These are phyloP conservation scores for Lasioglossum pauxillum DNA, from an alignment of 2,888 invertebrate species.

Conservation along the genomic window DNA sequence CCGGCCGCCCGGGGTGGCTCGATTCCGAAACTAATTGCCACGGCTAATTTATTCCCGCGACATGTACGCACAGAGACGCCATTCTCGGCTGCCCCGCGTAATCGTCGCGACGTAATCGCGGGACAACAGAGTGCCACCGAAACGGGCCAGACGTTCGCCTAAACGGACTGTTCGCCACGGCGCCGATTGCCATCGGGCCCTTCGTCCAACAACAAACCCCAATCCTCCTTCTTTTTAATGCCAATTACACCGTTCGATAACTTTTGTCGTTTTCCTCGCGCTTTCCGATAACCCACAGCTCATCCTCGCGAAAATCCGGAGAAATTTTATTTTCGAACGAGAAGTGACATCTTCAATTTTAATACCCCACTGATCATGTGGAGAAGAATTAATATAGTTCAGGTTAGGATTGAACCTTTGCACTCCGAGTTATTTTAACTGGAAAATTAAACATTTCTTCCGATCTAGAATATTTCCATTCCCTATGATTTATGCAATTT, in stretches of 20 bases:
- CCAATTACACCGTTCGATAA: not conserved
- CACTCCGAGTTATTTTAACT: no score
- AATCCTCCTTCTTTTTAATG: not conserved
- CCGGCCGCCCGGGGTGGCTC: conserved; percentile 83
- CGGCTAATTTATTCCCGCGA: conserved; percentile 83
- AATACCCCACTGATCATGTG: no score
- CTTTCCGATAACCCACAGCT: not conserved
- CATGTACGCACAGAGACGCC: conserved; percentile 78
- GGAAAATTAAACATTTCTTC: no score
- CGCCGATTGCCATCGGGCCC: conserved; percentile 39
- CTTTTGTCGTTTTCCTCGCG: not conserved
- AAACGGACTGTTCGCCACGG: conserved; percentile 8
- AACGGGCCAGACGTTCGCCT: not conserved
- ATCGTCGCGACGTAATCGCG: conserved; percentile 69
- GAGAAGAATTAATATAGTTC: no score
- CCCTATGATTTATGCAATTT: no score
- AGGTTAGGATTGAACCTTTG: no score
- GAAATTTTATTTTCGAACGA: not conserved
- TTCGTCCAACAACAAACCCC: not conserved
- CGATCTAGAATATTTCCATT: no score
- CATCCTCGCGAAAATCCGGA: not conserved
- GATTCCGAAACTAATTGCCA: conserved; percentile 84
- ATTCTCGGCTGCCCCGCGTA: conserved; percentile 75
- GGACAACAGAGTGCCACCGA: conserved; percentile 30
- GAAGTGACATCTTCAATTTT: not conserved